Conservation (phyloP, 1,140 invertebrate species). For the Bombus affinis region DNA sequence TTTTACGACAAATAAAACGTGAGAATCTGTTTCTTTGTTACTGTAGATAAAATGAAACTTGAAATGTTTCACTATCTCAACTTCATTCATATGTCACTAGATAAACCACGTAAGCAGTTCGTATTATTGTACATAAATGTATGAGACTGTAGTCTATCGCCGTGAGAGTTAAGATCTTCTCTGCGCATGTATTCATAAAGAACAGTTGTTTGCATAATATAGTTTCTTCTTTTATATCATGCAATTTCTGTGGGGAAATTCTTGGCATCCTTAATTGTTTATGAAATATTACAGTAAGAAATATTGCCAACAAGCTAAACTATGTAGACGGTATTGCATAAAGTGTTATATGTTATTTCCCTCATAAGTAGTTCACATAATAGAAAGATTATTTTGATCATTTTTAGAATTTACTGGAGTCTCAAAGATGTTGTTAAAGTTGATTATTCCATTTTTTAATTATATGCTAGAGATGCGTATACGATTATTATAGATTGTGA, state of each 20-base stretch:
- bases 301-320: not conserved
- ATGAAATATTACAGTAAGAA: not conserved
- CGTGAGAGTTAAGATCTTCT: not conserved
- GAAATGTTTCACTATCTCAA: not conserved
- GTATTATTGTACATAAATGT: not conserved
- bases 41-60: not conserved
- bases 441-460: not conserved
- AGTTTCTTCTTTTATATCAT: not conserved
- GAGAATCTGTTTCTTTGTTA: not conserved
- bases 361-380: not conserved
- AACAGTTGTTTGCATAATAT: not conserved
- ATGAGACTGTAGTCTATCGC: not conserved
- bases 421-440: not conserved
- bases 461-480: not conserved
- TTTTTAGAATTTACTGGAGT: not conserved
- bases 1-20: not conserved
- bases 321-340: not conserved
- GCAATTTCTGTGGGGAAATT: not conserved
- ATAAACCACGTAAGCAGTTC: not conserved
- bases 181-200: not conserved
- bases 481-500: no score
- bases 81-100: not conserved
- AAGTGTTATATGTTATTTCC: not conserved
- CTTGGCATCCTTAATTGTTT: not conserved
- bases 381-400: not conserved